Evolutionary conservation across 2,113 vertebrate species (phyloP).

Genomic region (Hemiscyllium ocellatum): DNA sequence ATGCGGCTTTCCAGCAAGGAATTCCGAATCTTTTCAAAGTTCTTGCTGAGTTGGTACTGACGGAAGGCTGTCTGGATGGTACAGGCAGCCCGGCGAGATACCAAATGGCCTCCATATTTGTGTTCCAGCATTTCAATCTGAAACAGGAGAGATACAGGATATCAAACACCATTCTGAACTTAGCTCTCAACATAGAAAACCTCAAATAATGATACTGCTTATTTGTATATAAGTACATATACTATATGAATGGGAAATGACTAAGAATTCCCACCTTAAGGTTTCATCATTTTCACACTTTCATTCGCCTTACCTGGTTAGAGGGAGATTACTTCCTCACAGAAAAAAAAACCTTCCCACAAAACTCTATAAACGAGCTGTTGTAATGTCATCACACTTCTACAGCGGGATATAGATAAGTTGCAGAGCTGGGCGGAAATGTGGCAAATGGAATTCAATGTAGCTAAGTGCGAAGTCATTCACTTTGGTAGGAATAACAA

Average conservation of each 20-base stretch:
- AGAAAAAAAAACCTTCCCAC: neutral
- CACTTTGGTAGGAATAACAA: too few species aligned
- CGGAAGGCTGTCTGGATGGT: constrained; percentile 97
- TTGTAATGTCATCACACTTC: neutral
- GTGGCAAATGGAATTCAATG: too few species aligned
- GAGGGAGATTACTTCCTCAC: neutral
- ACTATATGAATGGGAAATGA: neutral
- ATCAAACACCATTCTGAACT: constrained; percentile 2
- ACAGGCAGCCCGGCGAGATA: constrained; percentile 85
- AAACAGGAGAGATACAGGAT: constrained; percentile 39
- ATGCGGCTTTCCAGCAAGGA: constrained; percentile 90
- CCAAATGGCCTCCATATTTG: constrained; percentile 91
- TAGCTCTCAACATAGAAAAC: neutral
- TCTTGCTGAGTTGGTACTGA: constrained; percentile 98
- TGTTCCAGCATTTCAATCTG: constrained; percentile 98
- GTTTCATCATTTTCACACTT: neutral
- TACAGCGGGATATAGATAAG: too few species aligned
- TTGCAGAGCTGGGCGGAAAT: too few species aligned
- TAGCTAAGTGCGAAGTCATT: too few species aligned
- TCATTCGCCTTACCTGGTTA: neutral
- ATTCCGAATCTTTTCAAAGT: constrained; percentile 98
- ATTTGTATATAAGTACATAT: neutral
- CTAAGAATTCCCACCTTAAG: neutral
- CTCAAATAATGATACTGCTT: neutral
- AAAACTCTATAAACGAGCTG: neutral